Conservation (phyloP, 2,113 vertebrate genomes). For the Campylorhamphus procurvoides region DNA sequence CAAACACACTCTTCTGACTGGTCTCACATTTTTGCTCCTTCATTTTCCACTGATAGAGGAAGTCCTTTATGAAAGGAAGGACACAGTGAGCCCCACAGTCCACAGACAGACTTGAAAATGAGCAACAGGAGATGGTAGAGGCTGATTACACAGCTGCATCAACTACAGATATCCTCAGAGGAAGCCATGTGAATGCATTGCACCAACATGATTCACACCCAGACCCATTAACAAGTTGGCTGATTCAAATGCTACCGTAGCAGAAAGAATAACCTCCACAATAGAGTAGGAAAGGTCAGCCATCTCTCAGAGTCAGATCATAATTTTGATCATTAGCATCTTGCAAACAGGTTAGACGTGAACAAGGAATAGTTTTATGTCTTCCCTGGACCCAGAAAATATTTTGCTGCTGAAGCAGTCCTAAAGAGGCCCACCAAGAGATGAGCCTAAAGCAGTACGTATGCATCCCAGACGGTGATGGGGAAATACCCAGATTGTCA, state of each 20-base stretch:
- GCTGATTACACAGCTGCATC: background rate
- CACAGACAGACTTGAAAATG: background rate
- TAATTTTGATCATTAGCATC: background rate
- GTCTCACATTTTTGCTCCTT: background rate
- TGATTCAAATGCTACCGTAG: background rate
- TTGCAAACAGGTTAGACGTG: background rate
- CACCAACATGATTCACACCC: background rate
- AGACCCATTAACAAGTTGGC: background rate
- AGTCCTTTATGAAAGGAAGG: background rate
- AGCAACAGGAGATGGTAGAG: background rate
- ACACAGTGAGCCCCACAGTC: too few relatives aligned
- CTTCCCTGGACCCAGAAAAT: background rate
- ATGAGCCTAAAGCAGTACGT: background rate
- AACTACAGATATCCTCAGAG: background rate
- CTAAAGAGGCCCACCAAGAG: background rate
- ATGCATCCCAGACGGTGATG: background rate
- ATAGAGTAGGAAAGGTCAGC: fast-evolving
- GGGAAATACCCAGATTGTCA: background rate
- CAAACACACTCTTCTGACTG: background rate
- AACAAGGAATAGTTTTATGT: background rate
- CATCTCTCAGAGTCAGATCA: background rate
- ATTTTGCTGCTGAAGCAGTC: background rate
- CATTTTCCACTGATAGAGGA: background rate
- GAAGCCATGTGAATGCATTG: background rate
- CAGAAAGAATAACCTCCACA: background rate